These are phyloP conservation scores for Stegana nigrithorax DNA, from an alignment of 2,888 invertebrate species.

Conservation along the genomic window DNA sequence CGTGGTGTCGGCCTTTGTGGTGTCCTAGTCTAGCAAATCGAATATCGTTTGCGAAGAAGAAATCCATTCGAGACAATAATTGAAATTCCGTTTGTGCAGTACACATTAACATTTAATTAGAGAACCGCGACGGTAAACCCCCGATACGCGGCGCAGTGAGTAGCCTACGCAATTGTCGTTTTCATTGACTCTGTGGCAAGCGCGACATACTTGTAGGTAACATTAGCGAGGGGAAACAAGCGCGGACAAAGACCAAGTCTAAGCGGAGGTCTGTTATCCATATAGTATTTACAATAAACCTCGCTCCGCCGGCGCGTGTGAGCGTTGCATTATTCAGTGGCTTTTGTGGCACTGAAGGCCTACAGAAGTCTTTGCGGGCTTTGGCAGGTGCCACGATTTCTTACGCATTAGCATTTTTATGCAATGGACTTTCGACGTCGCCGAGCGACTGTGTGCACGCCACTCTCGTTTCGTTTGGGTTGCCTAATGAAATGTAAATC, in stretches of 20 bases:
- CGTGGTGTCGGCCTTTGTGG: background rate
- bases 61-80: constrained; percentile 12
- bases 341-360: background rate
- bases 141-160: too few species aligned
- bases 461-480: background rate
- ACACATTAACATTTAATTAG: constrained; percentile 16
- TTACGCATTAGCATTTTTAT: constrained; percentile 10
- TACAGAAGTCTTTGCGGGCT: background rate
- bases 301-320: background rate
- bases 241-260: too few species aligned
- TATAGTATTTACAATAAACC: too few species aligned
- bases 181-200: too few species aligned
- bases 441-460: background rate
- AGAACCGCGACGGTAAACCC: too few species aligned
- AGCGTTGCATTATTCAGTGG: constrained; percentile 15
- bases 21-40: too few species aligned
- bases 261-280: too few species aligned
- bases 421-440: constrained; percentile 3
- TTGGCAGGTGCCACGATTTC: constrained; percentile 12
- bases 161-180: too few species aligned
- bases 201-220: constrained; percentile 5
- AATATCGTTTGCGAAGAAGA: too few species aligned
- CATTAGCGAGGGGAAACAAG: too few species aligned
- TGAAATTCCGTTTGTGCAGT: constrained; percentile 11
- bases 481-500: constrained; percentile 13